Conservation (phyloP, 1,140 invertebrate species). For the Oscheius sp. region DNA sequence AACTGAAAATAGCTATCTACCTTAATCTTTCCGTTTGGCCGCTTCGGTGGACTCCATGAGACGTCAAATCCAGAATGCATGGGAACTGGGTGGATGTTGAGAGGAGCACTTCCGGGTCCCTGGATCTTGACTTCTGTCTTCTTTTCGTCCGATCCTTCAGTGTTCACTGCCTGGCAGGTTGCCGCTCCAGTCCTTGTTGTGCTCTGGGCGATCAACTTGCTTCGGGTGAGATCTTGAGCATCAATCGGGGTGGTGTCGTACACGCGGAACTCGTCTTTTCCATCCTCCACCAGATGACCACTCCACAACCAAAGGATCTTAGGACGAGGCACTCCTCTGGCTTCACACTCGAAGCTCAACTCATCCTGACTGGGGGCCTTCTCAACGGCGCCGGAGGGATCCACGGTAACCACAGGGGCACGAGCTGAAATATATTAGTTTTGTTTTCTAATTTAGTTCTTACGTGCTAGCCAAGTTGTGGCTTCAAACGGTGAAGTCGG, state of each 20-base stretch:
- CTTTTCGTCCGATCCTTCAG: constrained; percentile 53
- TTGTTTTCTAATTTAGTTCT: background rate
- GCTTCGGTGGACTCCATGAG: constrained; percentile 52
- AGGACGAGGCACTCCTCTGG: constrained; percentile 56
- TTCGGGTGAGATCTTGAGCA: constrained; percentile 48
- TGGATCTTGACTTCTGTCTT: constrained; percentile 52
- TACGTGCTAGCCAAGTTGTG: constrained; percentile 52
- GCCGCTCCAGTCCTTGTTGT: constrained; percentile 53
- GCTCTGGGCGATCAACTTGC: constrained; percentile 51
- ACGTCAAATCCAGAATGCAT: constrained; percentile 56
- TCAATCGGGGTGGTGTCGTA: constrained; percentile 55
- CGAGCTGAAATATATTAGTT: constrained; percentile 45
- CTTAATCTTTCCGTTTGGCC: constrained; percentile 54
- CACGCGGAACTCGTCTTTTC: constrained; percentile 57
- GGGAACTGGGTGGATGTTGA: constrained; percentile 47
- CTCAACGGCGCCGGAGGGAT: constrained; percentile 37
- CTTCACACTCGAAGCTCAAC: constrained; percentile 52
- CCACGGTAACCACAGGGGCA: constrained; percentile 43
- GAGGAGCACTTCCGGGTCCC: constrained; percentile 54
- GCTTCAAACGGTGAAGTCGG: constrained; percentile 51
- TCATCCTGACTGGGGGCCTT: constrained; percentile 51
- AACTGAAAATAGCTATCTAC: constrained; percentile 16
- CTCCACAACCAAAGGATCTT: constrained; percentile 60
- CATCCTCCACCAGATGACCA: constrained; percentile 50
- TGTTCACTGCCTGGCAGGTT: constrained; percentile 56